These are phyloP conservation scores for Polietes domitor DNA, from an alignment of 2,888 invertebrate genomes.

Conservation along the genomic window DNA sequence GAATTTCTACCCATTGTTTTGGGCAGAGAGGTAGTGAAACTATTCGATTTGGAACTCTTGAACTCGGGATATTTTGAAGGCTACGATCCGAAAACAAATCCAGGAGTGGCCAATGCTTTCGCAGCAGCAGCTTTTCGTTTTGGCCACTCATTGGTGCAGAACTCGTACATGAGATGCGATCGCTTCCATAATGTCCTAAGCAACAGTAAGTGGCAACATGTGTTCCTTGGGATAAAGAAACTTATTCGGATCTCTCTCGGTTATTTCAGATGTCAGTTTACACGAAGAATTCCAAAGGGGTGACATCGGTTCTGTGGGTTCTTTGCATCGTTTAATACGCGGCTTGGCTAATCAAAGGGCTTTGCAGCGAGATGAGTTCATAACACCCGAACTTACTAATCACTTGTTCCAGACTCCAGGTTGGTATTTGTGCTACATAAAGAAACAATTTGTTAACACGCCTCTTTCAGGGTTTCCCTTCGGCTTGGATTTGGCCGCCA, in stretches of 20 bases:
- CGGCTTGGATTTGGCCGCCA: constrained; percentile 93
- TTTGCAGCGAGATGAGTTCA: constrained; percentile 90
- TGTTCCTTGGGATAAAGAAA: background rate
- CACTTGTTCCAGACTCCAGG: constrained; percentile 89
- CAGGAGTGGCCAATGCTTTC: constrained; percentile 89
- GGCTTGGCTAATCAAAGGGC: constrained; percentile 90
- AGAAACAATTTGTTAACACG: background rate
- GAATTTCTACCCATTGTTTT: constrained; percentile 92
- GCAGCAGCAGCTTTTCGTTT: constrained; percentile 92
- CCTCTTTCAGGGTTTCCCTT: constrained; percentile 83
- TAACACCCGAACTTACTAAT: constrained; percentile 90
- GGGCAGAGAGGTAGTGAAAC: constrained; percentile 87
- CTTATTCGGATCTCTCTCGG: too few species aligned
- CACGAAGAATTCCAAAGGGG: constrained; percentile 89
- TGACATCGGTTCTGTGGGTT: constrained; percentile 89
- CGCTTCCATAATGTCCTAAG: constrained; percentile 85
- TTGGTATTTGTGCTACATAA: constrained; percentile 35
- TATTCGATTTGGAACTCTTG: constrained; percentile 88
- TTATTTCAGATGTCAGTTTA: constrained; percentile 86
- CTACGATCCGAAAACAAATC: constrained; percentile 87
- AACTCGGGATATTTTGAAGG: constrained; percentile 87
- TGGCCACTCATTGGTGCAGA: constrained; percentile 92
- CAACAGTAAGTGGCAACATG: constrained; percentile 84
- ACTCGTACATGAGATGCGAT: constrained; percentile 88
- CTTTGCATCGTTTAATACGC: constrained; percentile 89